phyloP scores from a whole-genome alignment of 2,797 vertebrate genomes.

The Apogon talboti region DNA sequence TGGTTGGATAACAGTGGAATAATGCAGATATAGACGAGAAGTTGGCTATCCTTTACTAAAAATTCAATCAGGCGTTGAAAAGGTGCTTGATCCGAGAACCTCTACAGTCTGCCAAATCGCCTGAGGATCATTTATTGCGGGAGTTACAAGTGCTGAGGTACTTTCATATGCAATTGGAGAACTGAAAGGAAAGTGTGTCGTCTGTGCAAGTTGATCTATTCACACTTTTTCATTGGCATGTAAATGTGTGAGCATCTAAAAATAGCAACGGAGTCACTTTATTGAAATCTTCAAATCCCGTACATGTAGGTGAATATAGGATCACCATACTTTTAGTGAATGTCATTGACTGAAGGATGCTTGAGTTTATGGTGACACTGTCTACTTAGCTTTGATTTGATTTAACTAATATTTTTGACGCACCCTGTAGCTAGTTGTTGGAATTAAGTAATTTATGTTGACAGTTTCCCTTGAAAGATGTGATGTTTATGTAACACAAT shows the following conservation, averaged over 20 bases:
- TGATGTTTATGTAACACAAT: too few relatives aligned
- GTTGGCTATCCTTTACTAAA: conserved; percentile 3
- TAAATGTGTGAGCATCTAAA: conserved; percentile 23
- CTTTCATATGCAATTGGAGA: conserved; percentile 23
- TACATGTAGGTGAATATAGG: too few relatives aligned
- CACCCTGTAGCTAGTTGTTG: background rate
- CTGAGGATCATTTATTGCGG: conserved; percentile 29
- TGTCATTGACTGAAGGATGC: conserved; percentile 23
- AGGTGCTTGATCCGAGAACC: conserved; percentile 3
- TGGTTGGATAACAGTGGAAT: background rate
- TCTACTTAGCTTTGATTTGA: conserved; percentile 10
- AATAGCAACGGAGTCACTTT: conserved; percentile 19
- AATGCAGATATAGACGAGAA: conserved; percentile 6
- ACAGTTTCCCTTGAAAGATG: background rate
- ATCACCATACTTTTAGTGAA: too few relatives aligned
- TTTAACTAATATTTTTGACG: conserved; percentile 9
- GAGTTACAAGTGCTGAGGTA: conserved; percentile 21
- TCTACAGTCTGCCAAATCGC: conserved; percentile 22
- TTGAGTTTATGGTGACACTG: conserved; percentile 1
- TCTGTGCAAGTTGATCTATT: conserved; percentile 23
- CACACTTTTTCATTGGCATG: conserved; percentile 28
- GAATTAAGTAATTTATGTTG: conserved; percentile 1
- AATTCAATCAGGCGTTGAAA: conserved; percentile 5
- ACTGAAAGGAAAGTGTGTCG: conserved; percentile 19
- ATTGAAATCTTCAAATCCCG: conserved; percentile 9